phyloP scores from a whole-genome alignment of 2,888 invertebrate genomes.

The Tachystola acroxantha region DNA sequence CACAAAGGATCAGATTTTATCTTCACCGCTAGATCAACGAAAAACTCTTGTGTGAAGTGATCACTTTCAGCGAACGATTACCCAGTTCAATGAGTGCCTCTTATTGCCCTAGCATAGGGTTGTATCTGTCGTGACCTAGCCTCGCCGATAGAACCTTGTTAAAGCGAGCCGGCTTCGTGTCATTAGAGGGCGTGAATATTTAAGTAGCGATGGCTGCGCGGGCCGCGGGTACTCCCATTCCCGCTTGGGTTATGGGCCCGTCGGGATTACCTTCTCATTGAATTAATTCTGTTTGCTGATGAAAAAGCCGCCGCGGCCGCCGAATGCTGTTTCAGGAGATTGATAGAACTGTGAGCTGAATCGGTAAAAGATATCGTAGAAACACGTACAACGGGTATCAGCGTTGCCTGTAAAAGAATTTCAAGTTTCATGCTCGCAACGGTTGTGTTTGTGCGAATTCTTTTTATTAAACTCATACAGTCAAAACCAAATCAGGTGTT shows the following conservation, averaged over 20 bases:
- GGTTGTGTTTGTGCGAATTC: too few relatives aligned
- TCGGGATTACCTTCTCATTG: conserved; percentile 62
- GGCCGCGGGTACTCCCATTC: conserved; percentile 41
- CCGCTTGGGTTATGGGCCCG: conserved; percentile 51
- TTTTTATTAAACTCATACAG: too few relatives aligned
- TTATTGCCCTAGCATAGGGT: conserved; percentile 16
- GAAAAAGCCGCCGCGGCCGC: conserved; percentile 44
- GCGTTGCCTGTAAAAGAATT: background rate
- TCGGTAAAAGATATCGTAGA: conserved; percentile 1
- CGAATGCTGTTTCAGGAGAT: conserved; percentile 31
- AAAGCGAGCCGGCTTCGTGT: conserved; percentile 54
- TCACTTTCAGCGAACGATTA: conserved; percentile 13
- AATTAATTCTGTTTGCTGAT: conserved; percentile 59
- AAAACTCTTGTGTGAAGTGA: conserved; percentile 14
- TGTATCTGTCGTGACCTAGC: conserved; percentile 23
- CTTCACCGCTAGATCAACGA: conserved; percentile 7
- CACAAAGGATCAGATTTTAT: conserved; percentile 8
- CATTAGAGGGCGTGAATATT: conserved; percentile 73
- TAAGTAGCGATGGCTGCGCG: conserved; percentile 58
- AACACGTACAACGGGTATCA: too few relatives aligned
- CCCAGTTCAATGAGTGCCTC: conserved; percentile 1
- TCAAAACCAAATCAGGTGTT: too few relatives aligned
- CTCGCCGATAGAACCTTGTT: conserved; percentile 47
- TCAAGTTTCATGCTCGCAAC: background rate
- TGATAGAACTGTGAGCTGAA: conserved; percentile 24